These are phyloP conservation scores for Galleria mellonella DNA, from an alignment of 1,140 invertebrate species.

Conservation along the genomic window DNA sequence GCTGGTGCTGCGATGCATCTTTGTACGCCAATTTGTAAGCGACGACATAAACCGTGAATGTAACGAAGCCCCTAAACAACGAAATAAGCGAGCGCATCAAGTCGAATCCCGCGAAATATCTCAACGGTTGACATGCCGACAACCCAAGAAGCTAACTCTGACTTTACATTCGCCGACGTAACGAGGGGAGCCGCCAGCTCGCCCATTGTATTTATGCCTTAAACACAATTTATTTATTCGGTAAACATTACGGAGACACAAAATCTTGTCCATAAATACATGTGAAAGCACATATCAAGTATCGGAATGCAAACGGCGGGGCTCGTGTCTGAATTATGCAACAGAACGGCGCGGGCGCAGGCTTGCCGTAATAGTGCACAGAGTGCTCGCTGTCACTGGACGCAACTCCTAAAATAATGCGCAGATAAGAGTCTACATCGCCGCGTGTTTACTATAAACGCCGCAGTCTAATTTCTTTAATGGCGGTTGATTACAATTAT, in stretches of 20 bases:
- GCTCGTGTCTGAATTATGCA: slow-evolving; percentile 69
- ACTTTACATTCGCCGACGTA: slow-evolving; percentile 68
- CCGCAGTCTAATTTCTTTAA: slow-evolving; percentile 25
- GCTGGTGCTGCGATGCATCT: slow-evolving; percentile 14
- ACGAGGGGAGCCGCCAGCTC: slow-evolving; percentile 57
- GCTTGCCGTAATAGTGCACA: slow-evolving; percentile 57
- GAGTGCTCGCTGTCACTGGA: slow-evolving; percentile 25
- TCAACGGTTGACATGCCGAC: slow-evolving; percentile 57
- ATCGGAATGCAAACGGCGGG: slow-evolving; percentile 69
- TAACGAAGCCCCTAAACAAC: slow-evolving; percentile 68
- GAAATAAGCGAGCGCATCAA: slow-evolving; percentile 50
- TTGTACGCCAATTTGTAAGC: slow-evolving; percentile 60
- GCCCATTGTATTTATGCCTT: slow-evolving; percentile 70
- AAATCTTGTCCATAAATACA: slow-evolving; percentile 73
- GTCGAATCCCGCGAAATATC: slow-evolving; percentile 45
- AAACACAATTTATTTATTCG: slow-evolving; percentile 70
- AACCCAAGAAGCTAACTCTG: slow-evolving; percentile 47
- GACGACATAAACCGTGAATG: slow-evolving; percentile 49
- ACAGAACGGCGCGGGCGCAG: slow-evolving; percentile 47
- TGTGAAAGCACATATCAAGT: slow-evolving; percentile 71
- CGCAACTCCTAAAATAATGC: slow-evolving; percentile 64
- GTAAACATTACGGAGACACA: slow-evolving; percentile 71
- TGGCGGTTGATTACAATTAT: slow-evolving; percentile 5
- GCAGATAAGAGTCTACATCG: slow-evolving; percentile 12
- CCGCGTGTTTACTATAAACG: slow-evolving; percentile 18